Percentiles rank a stretch among this genome's conserved stretches.
These are phyloP conservation scores for Drosophila nigritarsus DNA, from an alignment of 2,888 invertebrate species.

Conservation along the genomic window DNA sequence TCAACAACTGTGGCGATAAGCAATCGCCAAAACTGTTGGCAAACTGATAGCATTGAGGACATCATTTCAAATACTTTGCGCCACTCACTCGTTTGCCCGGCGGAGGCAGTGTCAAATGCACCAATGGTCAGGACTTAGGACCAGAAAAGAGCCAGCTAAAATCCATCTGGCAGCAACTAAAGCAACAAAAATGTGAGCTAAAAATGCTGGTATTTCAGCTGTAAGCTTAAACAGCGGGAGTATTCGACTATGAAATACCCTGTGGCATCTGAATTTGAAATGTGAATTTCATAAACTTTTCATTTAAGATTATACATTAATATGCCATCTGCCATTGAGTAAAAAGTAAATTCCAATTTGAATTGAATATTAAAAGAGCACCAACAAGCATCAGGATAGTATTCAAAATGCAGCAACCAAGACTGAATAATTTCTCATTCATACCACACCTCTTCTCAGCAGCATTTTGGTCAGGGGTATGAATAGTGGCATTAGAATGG, in stretches of 20 bases:
- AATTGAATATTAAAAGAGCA: not conserved
- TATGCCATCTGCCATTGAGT: not conserved
- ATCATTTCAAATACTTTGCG: slow-evolving; percentile 34
- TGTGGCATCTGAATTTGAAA: not conserved
- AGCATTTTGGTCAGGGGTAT: slow-evolving; percentile 25
- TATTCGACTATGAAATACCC: slow-evolving; percentile 8
- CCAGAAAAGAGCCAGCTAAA: slow-evolving; percentile 10
- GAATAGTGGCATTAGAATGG: slow-evolving; percentile 30
- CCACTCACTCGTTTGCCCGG: slow-evolving; percentile 14
- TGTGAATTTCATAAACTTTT: not conserved
- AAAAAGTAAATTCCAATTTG: not conserved
- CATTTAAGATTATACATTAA: not conserved
- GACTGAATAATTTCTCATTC: not conserved
- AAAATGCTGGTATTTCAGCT: slow-evolving; percentile 28
- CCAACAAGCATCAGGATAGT: not conserved
- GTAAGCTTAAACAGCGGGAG: slow-evolving; percentile 25
- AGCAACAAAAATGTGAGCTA: slow-evolving; percentile 28
- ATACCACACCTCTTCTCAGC: not conserved
- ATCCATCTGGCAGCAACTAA: slow-evolving; percentile 3
- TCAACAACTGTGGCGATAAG: slow-evolving; percentile 45
- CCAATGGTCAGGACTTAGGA: slow-evolving; percentile 8
- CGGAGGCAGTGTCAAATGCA: slow-evolving; percentile 37
- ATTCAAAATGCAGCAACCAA: not conserved
- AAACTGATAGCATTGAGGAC: slow-evolving; percentile 25
- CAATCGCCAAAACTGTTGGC: slow-evolving; percentile 30